Base-by-base conservation (phyloP, 2,797 vertebrate genomes). In the Adrianichthys oophorus region DNA sequence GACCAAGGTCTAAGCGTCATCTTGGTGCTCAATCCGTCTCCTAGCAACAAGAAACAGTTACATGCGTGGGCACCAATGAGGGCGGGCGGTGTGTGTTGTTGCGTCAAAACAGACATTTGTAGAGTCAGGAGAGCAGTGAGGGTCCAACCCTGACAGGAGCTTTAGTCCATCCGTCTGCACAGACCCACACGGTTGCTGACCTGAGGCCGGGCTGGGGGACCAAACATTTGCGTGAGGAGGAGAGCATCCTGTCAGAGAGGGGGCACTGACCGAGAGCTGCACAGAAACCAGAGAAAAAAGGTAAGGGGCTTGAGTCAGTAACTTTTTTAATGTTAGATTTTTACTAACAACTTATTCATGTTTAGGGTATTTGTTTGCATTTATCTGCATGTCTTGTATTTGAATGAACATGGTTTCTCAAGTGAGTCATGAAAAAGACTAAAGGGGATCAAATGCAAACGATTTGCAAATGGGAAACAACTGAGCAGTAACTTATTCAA, bases 31-130 rank as follows among this genome's bases (percentile, higher is more conserved):
- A 92, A 94, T 92, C 92, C 88, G 94, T 89, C 92, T 92, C 94
- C 92, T 95, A 95, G 95, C 95, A 95, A 98, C 95, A 87, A 77
- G 85, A 91, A 94, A 91, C 95, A 93, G 92, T 94, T 93, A 93
- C 93, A 94, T 93, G 92, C 57, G 80, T 55, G 76, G 78, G 91
- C 91, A 93, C 95, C 95, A 97, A 96, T 97, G 86, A 87, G 91
- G 76, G 57, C 65, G 70, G 61, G 71, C 50, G 67, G 77, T 47
- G 72, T 57, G 72, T 23, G 58, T 67, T 62, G 70, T 74, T 64
- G 85, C 79, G 17, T 76, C 71, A 79, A 79, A 73, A 70, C 68
- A 55, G 78, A 86, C 87, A 86, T 89, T 90, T 90, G 65, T 89
- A 82, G 87, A 86, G 78, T 59, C 60, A 48, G 74, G 62, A 75